Conservation (phyloP, 2,888 invertebrate species). For the Matsumyia berberina region DNA sequence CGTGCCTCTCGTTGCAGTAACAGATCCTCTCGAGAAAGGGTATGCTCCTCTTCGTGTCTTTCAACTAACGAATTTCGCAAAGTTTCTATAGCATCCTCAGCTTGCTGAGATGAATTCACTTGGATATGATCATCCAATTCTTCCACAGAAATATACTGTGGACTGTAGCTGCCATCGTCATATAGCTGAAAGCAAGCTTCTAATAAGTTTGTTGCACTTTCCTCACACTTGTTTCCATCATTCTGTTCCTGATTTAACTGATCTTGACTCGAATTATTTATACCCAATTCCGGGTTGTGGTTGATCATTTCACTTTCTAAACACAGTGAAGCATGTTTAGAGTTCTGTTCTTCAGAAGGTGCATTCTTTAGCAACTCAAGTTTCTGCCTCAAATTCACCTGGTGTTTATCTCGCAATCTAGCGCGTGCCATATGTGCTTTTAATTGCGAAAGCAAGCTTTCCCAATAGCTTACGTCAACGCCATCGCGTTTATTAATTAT, state of each 20-base stretch:
- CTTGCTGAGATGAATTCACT: constrained; percentile 90
- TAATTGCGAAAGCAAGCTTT: constrained; percentile 96
- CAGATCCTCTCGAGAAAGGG: constrained; percentile 85
- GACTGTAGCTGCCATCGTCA: constrained; percentile 93
- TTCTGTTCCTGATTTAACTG: constrained; percentile 5
- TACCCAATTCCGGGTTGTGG: constrained; percentile 23
- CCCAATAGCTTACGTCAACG: constrained; percentile 99
- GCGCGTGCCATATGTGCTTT: constrained; percentile 98
- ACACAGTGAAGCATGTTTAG: background rate
- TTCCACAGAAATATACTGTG: constrained; percentile 87
- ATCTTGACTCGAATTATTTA: constrained; percentile 60
- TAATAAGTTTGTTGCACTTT: constrained; percentile 73
- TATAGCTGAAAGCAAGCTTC: constrained; percentile 88
- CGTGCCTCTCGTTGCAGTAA: constrained; percentile 92
- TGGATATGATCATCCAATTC: constrained; percentile 87
- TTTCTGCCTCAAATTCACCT: constrained; percentile 94
- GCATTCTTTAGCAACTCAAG: constrained; percentile 95
- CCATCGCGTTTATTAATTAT: constrained; percentile 93
- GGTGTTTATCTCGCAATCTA: constrained; percentile 95
- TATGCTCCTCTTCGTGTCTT: constrained; percentile 87
- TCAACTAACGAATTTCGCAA: constrained; percentile 88
- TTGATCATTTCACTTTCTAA: constrained; percentile 77
- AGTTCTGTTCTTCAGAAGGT: constrained; percentile 86
- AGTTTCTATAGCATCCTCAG: constrained; percentile 89
- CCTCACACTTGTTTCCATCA: constrained; percentile 77